Percentiles rank a stretch among this genome's conserved stretches.
phyloP scores from a whole-genome alignment of 2,888 invertebrate species.

The Pseudococcus jackbeardsleyi region DNA sequence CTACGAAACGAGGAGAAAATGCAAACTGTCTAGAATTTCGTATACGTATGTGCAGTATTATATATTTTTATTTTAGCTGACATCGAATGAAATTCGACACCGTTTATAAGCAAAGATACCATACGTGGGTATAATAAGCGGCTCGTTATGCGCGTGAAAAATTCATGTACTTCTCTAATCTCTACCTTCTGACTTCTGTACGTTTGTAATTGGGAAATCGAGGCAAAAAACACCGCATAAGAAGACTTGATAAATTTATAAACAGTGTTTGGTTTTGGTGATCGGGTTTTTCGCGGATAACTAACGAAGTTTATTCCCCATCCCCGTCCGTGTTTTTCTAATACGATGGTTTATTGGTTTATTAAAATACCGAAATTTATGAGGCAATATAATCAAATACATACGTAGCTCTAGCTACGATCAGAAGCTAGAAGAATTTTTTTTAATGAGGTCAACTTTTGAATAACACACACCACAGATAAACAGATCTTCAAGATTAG shows the following conservation, averaged over 20 bases:
- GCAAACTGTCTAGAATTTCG: conserved; percentile 4
- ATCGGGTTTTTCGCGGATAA: too few relatives aligned
- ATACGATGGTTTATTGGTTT: background rate
- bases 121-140: background rate
- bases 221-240: background rate
- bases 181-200: too few relatives aligned
- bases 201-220: background rate
- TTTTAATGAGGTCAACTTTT: background rate
- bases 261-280: background rate
- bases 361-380: background rate
- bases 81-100: conserved; percentile 10
- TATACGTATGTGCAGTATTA: background rate
- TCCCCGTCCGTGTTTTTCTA: too few relatives aligned
- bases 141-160: too few relatives aligned
- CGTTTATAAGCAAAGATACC: conserved; percentile 26
- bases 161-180: too few relatives aligned
- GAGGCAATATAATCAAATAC: conserved; percentile 8
- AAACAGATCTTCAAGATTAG: background rate
- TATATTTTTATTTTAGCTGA: conserved; percentile 15
- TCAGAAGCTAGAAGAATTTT: background rate
- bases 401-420: too few relatives aligned
- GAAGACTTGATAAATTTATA: background rate
- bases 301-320: too few relatives aligned
- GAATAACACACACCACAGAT: background rate
- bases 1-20: background rate